phyloP scores from a whole-genome alignment of 2,888 invertebrate genomes.

The Drosophila barbarae region DNA sequence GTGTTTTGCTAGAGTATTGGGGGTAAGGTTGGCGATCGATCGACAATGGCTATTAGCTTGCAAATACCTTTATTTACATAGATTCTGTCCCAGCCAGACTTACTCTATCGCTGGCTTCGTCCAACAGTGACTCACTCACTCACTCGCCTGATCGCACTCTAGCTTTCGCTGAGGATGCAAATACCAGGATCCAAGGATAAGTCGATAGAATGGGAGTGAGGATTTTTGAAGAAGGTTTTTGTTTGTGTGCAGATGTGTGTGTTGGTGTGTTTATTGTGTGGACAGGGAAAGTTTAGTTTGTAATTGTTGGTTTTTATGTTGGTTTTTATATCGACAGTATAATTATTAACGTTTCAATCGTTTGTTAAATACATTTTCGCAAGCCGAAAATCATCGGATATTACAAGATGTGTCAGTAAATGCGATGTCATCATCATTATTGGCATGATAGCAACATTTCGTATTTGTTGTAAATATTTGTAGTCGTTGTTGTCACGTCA shows the following conservation, averaged over 20 bases:
- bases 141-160: slow-evolving; percentile 25
- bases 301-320: slow-evolving; percentile 17
- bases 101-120: slow-evolving; percentile 66
- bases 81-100: slow-evolving; percentile 63
- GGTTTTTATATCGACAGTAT: slow-evolving; percentile 32
- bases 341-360: slow-evolving; percentile 65
- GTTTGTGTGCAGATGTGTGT: neutral
- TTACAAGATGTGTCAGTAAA: slow-evolving; percentile 78
- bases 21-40: slow-evolving; percentile 1
- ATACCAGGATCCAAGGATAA: neutral
- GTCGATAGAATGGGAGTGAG: slow-evolving; percentile 7
- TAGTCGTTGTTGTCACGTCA: slow-evolving; percentile 32
- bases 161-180: slow-evolving; percentile 18
- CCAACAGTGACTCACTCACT: slow-evolving; percentile 26
- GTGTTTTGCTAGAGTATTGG: slow-evolving; percentile 7
- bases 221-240: slow-evolving; percentile 6
- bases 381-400: slow-evolving; percentile 80
- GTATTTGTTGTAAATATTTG: slow-evolving; percentile 51
- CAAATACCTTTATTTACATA: slow-evolving; percentile 27
- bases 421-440: slow-evolving; percentile 80
- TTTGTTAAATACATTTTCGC: slow-evolving; percentile 76
- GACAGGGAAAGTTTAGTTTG: slow-evolving; percentile 13
- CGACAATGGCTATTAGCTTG: slow-evolving; percentile 23
- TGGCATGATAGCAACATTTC: slow-evolving; percentile 67
- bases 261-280: slow-evolving; percentile 4